Percentiles rank a stretch among this genome's conserved stretches.
Conservation (phyloP, 2,797 vertebrate species). For the Discoglossus pictus region DNA sequence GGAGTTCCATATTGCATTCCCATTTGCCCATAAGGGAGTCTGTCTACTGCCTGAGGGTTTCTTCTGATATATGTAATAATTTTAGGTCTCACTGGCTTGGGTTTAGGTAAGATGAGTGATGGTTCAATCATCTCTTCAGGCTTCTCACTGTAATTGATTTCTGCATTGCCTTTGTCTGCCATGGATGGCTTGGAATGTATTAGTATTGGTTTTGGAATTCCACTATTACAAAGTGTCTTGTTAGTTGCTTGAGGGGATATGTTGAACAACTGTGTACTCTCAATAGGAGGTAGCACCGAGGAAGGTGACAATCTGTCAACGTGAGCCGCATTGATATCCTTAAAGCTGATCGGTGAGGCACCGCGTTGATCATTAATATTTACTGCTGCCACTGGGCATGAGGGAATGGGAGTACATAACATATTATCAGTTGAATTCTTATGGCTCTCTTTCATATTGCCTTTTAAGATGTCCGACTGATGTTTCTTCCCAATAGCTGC, state of each 20-base stretch:
- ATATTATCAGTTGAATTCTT: constrained; percentile 63
- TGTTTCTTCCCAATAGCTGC: constrained; percentile 69
- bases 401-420: constrained; percentile 59
- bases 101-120: constrained; percentile 76
- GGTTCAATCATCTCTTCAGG: constrained; percentile 68
- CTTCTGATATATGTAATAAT: constrained; percentile 95
- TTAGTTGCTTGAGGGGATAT: constrained; percentile 72
- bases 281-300: constrained; percentile 56
- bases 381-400: constrained; percentile 66
- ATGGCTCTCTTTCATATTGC: constrained; percentile 63
- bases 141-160: constrained; percentile 67
- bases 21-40: constrained; percentile 63
- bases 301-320: constrained; percentile 58
- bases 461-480: constrained; percentile 68
- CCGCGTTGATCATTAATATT: constrained; percentile 63
- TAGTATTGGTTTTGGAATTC: constrained; percentile 82
- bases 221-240: constrained; percentile 72
- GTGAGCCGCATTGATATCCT: constrained; percentile 56
- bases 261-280: constrained; percentile 64
- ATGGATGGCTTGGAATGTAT: constrained; percentile 68
- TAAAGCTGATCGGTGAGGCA: constrained; percentile 62
- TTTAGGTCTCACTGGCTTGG: constrained; percentile 90
- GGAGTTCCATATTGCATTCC: constrained; percentile 68
- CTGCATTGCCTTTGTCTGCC: constrained; percentile 54
- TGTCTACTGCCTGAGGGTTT: constrained; percentile 75